These are phyloP conservation scores for Carcina quercana DNA, from an alignment of 2,888 invertebrate genomes.

Conservation along the genomic window DNA sequence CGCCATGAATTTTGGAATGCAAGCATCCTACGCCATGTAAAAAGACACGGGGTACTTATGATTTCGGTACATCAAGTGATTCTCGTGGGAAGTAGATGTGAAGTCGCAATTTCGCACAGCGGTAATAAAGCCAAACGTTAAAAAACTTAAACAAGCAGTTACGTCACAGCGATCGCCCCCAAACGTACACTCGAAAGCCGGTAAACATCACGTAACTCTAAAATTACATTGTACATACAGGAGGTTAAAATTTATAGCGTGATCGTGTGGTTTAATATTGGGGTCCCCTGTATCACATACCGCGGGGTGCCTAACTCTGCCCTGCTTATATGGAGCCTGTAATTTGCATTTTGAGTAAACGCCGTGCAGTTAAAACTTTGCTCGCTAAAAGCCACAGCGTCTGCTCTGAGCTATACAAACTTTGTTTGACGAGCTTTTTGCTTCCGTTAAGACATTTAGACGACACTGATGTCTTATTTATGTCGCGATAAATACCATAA, in stretches of 20 bases:
- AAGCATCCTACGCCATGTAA: no score
- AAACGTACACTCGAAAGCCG: constrained; percentile 37
- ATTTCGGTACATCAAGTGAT: no score
- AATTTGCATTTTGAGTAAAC: constrained; percentile 70
- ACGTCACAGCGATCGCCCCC: neutral
- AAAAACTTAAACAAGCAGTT: neutral
- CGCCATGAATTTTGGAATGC: no score
- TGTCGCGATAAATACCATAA: no score
- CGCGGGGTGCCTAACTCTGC: constrained; percentile 44
- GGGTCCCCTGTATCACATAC: constrained; percentile 61
- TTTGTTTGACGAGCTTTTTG: constrained; percentile 43
- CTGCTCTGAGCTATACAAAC: constrained; percentile 41
- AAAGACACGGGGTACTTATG: no score
- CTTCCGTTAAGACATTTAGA: constrained; percentile 27
- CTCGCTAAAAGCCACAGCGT: constrained; percentile 49
- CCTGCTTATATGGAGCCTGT: constrained; percentile 51
- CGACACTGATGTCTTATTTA: no score
- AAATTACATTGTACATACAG: constrained; percentile 47
- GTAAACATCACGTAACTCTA: constrained; percentile 45
- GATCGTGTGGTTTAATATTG: constrained; percentile 67
- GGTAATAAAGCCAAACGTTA: no score
- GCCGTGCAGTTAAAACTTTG: constrained; percentile 61
- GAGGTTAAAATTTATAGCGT: constrained; percentile 56
- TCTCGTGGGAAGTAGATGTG: no score
- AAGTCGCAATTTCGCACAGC: no score